Conservation (phyloP, 2,888 invertebrate genomes). For the Rhaphigaster nebulosa region DNA sequence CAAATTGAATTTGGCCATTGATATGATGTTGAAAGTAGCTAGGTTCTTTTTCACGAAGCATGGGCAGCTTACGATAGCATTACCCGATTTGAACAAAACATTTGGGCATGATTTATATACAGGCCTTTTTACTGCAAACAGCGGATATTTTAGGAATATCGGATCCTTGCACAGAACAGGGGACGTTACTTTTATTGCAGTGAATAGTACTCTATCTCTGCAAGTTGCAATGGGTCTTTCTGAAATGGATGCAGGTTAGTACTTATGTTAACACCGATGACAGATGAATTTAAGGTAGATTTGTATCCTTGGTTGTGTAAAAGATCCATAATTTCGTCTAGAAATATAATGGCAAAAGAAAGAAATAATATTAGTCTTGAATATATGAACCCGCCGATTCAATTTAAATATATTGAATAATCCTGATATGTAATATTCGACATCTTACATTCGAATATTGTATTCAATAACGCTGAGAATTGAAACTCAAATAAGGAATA, state of each 20-base stretch:
- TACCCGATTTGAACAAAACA: conserved; percentile 54
- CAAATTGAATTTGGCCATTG: conserved; percentile 61
- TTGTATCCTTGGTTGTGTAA: too few species aligned
- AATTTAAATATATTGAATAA: too few species aligned
- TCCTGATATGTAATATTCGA: too few species aligned
- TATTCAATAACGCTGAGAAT: too few species aligned
- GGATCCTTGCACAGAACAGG: conserved; percentile 61
- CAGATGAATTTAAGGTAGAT: not conserved
- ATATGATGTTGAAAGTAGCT: conserved; percentile 58
- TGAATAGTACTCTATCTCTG: conserved; percentile 51
- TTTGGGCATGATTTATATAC: conserved; percentile 60
- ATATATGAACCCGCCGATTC: too few species aligned
- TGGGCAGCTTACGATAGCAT: conserved; percentile 53
- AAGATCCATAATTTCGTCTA: too few species aligned
- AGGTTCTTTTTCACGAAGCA: conserved; percentile 56
- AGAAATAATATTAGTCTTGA: too few species aligned
- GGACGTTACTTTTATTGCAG: conserved; percentile 58
- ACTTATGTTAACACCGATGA: not conserved
- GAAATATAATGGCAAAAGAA: too few species aligned
- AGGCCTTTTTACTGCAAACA: conserved; percentile 57
- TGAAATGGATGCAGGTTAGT: conserved; percentile 56
- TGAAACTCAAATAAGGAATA: too few species aligned
- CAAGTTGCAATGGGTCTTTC: conserved; percentile 62
- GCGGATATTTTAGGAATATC: conserved; percentile 60
- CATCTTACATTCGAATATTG: too few species aligned